These are phyloP conservation scores for Calidris pugnax DNA, from an alignment of 2,113 vertebrate species.

Conservation along the genomic window DNA sequence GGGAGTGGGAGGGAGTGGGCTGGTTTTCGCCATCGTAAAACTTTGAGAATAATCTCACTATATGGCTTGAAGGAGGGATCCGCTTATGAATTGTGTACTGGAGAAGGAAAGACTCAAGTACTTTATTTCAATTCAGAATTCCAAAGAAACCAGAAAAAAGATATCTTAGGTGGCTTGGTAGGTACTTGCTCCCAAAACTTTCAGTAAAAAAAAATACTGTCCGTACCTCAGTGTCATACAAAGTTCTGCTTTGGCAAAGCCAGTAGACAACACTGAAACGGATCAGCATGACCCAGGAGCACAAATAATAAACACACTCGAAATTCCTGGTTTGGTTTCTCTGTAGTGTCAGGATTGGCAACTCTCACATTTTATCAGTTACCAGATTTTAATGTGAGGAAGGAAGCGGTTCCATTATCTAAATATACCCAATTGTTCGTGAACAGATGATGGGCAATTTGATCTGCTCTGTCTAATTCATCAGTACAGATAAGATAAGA, in stretches of 20 bases:
- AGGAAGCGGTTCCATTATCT: slow-evolving; percentile 84
- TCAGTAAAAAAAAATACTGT: background rate
- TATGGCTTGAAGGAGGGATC: background rate
- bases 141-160: background rate
- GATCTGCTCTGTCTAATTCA: slow-evolving; percentile 85
- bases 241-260: slow-evolving; percentile 25
- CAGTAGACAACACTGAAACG: background rate
- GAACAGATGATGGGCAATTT: slow-evolving; percentile 85
- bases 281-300: slow-evolving; percentile 11
- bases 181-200: background rate
- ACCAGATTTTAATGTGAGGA: slow-evolving; percentile 83
- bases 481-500: slow-evolving; percentile 86
- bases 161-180: background rate
- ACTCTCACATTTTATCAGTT: slow-evolving; percentile 78
- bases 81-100: background rate
- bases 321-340: slow-evolving; percentile 62
- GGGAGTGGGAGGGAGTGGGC: background rate
- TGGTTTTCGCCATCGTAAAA: background rate
- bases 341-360: slow-evolving; percentile 61
- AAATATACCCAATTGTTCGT: slow-evolving; percentile 84
- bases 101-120: background rate
- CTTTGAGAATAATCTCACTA: background rate
- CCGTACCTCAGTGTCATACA: background rate
- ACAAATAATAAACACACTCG: slow-evolving; percentile 39
- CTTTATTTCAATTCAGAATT: background rate